These are phyloP conservation scores for Lordiphosa collinella DNA, from an alignment of 1,140 invertebrate species.

Conservation along the genomic window DNA sequence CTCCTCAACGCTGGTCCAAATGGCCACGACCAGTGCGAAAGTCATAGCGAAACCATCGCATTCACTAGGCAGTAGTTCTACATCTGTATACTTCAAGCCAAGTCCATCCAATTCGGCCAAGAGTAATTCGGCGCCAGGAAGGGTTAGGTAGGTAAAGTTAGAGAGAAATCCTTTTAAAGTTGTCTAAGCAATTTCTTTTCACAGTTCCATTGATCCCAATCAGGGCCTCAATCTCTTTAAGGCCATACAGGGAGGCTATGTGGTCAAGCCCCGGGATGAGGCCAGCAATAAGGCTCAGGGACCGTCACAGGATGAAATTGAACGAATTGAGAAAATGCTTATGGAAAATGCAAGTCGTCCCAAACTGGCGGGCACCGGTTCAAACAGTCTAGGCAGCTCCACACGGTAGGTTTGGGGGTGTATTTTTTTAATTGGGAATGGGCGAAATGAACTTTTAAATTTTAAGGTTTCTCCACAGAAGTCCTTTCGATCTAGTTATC, in stretches of 20 bases:
- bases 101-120: slow-evolving; percentile 79
- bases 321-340: slow-evolving; percentile 82
- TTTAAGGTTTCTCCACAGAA: slow-evolving; percentile 29
- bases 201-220: slow-evolving; percentile 79
- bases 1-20: slow-evolving; percentile 78
- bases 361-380: slow-evolving; percentile 74
- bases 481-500: slow-evolving; percentile 43
- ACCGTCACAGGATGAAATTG: slow-evolving; percentile 82
- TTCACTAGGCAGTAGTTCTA: slow-evolving; percentile 79
- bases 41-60: slow-evolving; percentile 80
- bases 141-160: slow-evolving; percentile 47
- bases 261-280: slow-evolving; percentile 89
- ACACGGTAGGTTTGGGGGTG: slow-evolving; percentile 52
- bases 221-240: slow-evolving; percentile 80
- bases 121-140: slow-evolving; percentile 78
- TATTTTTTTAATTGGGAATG: background rate
- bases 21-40: slow-evolving; percentile 75
- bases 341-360: slow-evolving; percentile 67
- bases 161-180: background rate
- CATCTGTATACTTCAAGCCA: slow-evolving; percentile 76
- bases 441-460: slow-evolving; percentile 28
- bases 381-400: slow-evolving; percentile 76
- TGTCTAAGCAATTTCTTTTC: background rate
- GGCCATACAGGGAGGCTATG: slow-evolving; percentile 88
- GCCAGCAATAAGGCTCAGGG: slow-evolving; percentile 85